Base-by-base conservation (phyloP, 2,888 invertebrate species). In the Parasteatoda lunata region DNA sequence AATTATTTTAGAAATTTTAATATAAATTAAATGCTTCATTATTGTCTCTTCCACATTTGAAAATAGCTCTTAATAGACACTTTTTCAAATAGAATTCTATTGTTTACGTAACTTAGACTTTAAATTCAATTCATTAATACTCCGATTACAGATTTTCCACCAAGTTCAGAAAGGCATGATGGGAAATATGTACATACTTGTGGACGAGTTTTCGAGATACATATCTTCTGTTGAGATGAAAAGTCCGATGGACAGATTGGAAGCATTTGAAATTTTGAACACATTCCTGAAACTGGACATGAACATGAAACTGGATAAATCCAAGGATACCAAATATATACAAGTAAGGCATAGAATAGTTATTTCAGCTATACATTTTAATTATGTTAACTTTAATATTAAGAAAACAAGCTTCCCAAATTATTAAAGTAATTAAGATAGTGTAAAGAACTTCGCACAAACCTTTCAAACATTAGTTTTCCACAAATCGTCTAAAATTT, bases 221-320 rank as follows among this genome's bases (percentile, higher is more conserved):
- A 76, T 88, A 7, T 83, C 83, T 54, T 83, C 83, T 13, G 88
- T 83, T 4, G 83, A 88, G n/a, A 89, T 90, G 64, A 88, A 85
- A 52, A 90, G 90, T 71, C 89, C 90, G 30, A 88, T 90, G 87
- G 90, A 90, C 52, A 89, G 89, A 66, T 78, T 90, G 11, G 90
- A 90, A 76, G 89, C 90, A 6, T 81, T 90, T 51, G 89, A 90
- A 78, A 82, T 89, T 11, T 77, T 90, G 5, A 89, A 90, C 64
- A 89, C 89, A 59, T 89, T 90, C 64, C 88, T 90, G 4, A 87
- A 88, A 59, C 72, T 89, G n/a, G 88, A 89, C 30, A 77, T 90
- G 78, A 88, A 88, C 48, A 78, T 90, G 15, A 89, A 89, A 64
- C 81, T 90, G 85, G 89, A 89, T 71, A 87, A 88, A 51, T 86